Base-by-base conservation (phyloP, 2,888 invertebrate species). In the Malacosoma neustria region DNA sequence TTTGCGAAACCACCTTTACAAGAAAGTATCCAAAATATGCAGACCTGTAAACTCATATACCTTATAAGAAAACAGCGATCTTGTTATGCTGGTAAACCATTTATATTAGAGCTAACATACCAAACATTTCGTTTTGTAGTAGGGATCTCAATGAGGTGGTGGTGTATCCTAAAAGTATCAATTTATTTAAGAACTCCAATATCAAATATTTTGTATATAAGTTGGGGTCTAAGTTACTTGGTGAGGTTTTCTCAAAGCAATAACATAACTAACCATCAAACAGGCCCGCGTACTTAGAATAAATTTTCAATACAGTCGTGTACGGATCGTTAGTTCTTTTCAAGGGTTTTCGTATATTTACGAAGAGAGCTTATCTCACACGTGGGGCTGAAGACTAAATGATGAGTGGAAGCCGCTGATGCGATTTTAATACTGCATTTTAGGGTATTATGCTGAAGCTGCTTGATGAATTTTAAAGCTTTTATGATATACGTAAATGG, bases 231-330 rank as follows among this genome's bases (percentile, higher is more conserved):
- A 37, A 14, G 14, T 55, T 55, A 40, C 46, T 13, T 68, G 75
- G 76, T 50, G 34, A 48, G 39, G 38, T 57, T 51, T 61, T 52
- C 60, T 53, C 49, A 47, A 57, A 59, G 67, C 62, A 67, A 63
- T 69, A 68, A 59, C 71, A 71, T 81, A 80, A 75, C 66, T 79
- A 72, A 80, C 80, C 72, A 75, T 74, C 71, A 72, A 67, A 65
- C 68, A 57, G 68, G 62, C 68, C 54, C 57, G 57, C 70, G 74
- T 80, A 75, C 73, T 79, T 70, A 72, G 80, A 79, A 84, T 84
- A 84, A 82, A 84, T 84, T 81, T 84, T 79, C 82, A 79, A 84
- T 81, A 77, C 73, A 62, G 57, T 55, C 53, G 36, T 38, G 42
- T 31, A 68, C 58, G 70, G 66, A 51, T 72, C 80, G 80, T 82